These are phyloP conservation scores for Heliconius hewitsoni DNA, from an alignment of 1,140 invertebrate genomes.

Conservation along the genomic window DNA sequence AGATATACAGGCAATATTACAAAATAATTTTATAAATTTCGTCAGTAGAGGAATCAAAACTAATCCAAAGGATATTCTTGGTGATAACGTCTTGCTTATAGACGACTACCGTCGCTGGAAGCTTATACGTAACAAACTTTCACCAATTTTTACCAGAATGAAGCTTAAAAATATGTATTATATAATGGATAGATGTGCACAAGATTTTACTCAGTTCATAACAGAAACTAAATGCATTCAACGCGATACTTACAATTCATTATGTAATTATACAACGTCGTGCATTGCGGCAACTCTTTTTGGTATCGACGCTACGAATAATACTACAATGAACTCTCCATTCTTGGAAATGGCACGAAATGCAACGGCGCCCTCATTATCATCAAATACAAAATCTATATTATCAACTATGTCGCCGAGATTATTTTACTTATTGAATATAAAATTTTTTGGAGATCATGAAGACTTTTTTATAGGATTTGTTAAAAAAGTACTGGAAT, in stretches of 20 bases:
- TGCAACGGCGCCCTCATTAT: slow-evolving; percentile 26
- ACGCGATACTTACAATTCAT: slow-evolving; percentile 38
- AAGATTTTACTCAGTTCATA: slow-evolving; percentile 49
- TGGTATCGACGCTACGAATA: slow-evolving; percentile 44
- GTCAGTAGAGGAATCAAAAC: slow-evolving; percentile 53
- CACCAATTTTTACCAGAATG: slow-evolving; percentile 60
- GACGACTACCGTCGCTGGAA: slow-evolving; percentile 69
- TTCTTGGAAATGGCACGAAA: slow-evolving; percentile 45
- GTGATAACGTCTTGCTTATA: slow-evolving; percentile 64
- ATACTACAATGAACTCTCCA: slow-evolving; percentile 51
- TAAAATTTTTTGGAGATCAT: slow-evolving; percentile 47
- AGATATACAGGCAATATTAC: slow-evolving; percentile 79
- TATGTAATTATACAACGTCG: slow-evolving; percentile 47
- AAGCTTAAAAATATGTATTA: slow-evolving; percentile 77
- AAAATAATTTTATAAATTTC: slow-evolving; percentile 79
- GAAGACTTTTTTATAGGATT: slow-evolving; percentile 50
- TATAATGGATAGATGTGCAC: slow-evolving; percentile 55
- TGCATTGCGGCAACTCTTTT: slow-evolving; percentile 50
- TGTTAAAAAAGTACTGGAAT: slow-evolving; percentile 46
- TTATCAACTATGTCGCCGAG: slow-evolving; percentile 34
- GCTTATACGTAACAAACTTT: slow-evolving; percentile 60
- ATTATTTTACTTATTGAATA: slow-evolving; percentile 41
- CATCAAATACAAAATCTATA: slow-evolving; percentile 38
- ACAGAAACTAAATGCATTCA: slow-evolving; percentile 32
- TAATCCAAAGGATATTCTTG: slow-evolving; percentile 62